Conservation (phyloP, 2,797 vertebrate species). For the Pelobates cultripes region DNA sequence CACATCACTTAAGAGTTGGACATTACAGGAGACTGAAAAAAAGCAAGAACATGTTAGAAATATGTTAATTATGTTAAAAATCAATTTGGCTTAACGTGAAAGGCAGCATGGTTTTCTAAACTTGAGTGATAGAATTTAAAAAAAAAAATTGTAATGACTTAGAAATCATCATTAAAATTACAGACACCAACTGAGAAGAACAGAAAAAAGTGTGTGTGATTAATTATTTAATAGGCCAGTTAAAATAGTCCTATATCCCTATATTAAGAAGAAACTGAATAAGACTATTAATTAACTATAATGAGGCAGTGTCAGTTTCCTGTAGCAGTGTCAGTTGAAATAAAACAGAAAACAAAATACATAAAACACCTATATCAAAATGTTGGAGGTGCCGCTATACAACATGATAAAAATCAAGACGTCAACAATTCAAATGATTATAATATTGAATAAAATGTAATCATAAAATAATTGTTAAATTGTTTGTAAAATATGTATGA, state of each 20-base stretch:
- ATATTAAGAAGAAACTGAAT: background rate
- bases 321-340: too few species aligned
- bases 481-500: too few species aligned
- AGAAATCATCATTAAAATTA: slow-evolving; percentile 38
- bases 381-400: too few species aligned
- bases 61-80: slow-evolving; percentile 40
- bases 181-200: slow-evolving; percentile 3
- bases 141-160: slow-evolving; percentile 31
- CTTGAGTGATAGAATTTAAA: too few species aligned
- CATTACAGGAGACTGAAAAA: background rate
- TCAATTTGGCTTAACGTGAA: background rate
- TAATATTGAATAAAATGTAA: too few species aligned
- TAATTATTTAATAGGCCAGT: background rate
- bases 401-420: too few species aligned
- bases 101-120: background rate
- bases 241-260: background rate
- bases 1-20: slow-evolving; percentile 19
- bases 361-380: too few species aligned
- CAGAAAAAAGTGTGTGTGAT: background rate
- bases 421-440: too few species aligned
- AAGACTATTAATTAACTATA: too few species aligned
- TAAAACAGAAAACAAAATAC: too few species aligned
- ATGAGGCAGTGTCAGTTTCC: too few species aligned
- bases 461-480: too few species aligned
- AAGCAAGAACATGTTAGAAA: slow-evolving; percentile 25